Conservation (phyloP, 2,888 invertebrate genomes). For the Lordiphosa fenestrarum region DNA sequence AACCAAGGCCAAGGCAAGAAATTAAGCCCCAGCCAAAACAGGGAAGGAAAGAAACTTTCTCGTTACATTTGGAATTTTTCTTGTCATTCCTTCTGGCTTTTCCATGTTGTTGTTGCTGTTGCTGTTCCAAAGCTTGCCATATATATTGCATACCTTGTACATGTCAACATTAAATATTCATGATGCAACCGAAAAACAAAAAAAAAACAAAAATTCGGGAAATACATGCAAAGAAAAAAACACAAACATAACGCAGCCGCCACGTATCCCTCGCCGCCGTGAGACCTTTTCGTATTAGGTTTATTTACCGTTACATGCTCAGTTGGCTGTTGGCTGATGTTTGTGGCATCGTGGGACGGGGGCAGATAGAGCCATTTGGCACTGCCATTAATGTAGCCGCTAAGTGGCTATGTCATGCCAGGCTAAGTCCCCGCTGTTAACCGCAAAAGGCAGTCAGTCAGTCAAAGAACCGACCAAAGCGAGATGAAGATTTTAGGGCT, state of each 20-base stretch:
- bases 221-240: constrained; percentile 5
- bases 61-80: constrained; percentile 59
- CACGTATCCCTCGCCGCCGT: constrained; percentile 18
- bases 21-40: constrained; percentile 16
- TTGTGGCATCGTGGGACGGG: constrained; percentile 1
- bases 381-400: constrained; percentile 73
- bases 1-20: constrained; percentile 21
- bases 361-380: constrained; percentile 53
- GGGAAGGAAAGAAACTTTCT: constrained; percentile 39
- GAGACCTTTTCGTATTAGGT: constrained; percentile 51
- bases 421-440: constrained; percentile 46
- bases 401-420: constrained; percentile 74
- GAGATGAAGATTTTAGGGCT: constrained; percentile 49
- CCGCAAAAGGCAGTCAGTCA: constrained; percentile 28
- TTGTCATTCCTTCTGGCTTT: constrained; percentile 46
- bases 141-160: constrained; percentile 64
- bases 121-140: constrained; percentile 35
- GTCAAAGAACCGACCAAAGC: neutral
- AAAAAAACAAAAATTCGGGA: neutral
- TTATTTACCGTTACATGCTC: constrained; percentile 73
- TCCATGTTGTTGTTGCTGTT: constrained; percentile 38
- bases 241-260: constrained; percentile 40
- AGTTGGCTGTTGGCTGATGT: constrained; percentile 39
- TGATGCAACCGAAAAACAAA: constrained; percentile 42
- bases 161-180: constrained; percentile 74